These are phyloP conservation scores for Trinectes maculatus DNA, from an alignment of 2,113 vertebrate species.

Conservation along the genomic window DNA sequence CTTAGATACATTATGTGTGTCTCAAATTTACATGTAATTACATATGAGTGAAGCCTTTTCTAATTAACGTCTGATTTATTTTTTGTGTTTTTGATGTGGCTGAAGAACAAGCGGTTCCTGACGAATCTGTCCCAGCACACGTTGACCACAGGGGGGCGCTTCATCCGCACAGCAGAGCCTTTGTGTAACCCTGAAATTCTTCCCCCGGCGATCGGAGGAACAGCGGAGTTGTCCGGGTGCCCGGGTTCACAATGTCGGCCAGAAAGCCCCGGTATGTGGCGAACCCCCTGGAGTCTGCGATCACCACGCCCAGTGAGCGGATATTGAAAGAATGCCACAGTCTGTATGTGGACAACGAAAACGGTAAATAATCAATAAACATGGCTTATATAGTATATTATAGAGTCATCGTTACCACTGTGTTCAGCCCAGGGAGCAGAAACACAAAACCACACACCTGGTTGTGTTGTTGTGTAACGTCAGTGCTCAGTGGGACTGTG, in stretches of 20 bases:
- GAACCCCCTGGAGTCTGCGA: conserved; percentile 81
- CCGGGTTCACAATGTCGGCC: conserved; percentile 73
- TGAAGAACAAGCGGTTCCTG: too few relatives aligned
- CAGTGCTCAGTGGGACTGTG: background rate
- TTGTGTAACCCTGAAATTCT: conserved; percentile 72
- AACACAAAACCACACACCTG: background rate
- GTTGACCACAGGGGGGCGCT: conserved; percentile 42
- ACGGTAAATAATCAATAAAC: conserved; percentile 76
- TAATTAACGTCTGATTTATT: too few relatives aligned
- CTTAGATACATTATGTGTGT: too few relatives aligned
- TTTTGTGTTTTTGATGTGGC: too few relatives aligned
- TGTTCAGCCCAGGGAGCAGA: background rate
- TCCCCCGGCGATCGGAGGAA: conserved; percentile 41
- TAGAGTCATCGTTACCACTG: too few relatives aligned
- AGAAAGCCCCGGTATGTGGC: conserved; percentile 80
- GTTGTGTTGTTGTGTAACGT: conserved; percentile 16
- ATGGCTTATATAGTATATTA: too few relatives aligned
- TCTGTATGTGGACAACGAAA: conserved; percentile 81
- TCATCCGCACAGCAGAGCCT: conserved; percentile 5
- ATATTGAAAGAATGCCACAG: conserved; percentile 83
- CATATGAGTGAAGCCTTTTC: too few relatives aligned
- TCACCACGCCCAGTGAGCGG: conserved; percentile 80
- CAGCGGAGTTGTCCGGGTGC: background rate
- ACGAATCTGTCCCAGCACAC: background rate
- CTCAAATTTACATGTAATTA: too few relatives aligned